Percentiles rank a stretch among this genome's conserved stretches.
Evolutionary conservation across 2,113 vertebrate species (phyloP).

Genomic region (Sminthopsis crassicaudata): DNA sequence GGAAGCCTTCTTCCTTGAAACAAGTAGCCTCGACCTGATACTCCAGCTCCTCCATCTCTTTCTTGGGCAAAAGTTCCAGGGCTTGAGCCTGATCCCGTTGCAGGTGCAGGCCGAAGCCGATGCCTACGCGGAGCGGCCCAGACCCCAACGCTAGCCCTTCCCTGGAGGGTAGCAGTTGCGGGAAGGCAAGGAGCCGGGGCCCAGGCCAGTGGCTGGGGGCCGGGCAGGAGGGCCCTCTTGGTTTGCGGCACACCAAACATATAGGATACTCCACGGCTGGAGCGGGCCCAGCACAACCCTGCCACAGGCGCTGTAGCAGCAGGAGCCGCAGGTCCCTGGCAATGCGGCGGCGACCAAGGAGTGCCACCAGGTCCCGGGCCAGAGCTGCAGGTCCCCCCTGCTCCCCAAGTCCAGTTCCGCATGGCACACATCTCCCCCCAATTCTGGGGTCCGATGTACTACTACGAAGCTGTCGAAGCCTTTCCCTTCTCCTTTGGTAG

Average conservation of each 20-base stretch:
- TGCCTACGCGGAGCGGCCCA: constrained; percentile 53
- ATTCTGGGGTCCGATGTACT: constrained; percentile 2
- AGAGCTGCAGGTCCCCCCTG: constrained; percentile 65
- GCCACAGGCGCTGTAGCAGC: constrained; percentile 67
- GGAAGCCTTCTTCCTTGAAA: not conserved
- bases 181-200: constrained; percentile 71
- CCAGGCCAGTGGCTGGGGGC: constrained; percentile 47
- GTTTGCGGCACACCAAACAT: constrained; percentile 70
- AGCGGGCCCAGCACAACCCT: constrained; percentile 41
- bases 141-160: constrained; percentile 43
- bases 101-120: constrained; percentile 69
- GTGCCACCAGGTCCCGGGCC: constrained; percentile 56
- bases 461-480: constrained; percentile 38
- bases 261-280: constrained; percentile 70
- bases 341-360: constrained; percentile 63
- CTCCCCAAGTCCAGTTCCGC: constrained; percentile 55
- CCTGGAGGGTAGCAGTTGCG: constrained; percentile 59
- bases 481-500: constrained; percentile 19
- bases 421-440: constrained; percentile 33
- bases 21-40: constrained; percentile 11
- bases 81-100: constrained; percentile 64
- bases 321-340: constrained; percentile 62
- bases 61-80: constrained; percentile 63
- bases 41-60: not conserved
- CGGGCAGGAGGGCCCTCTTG: constrained; percentile 64